Conservation (phyloP, 2,797 vertebrate genomes). For the Anas capensis region DNA sequence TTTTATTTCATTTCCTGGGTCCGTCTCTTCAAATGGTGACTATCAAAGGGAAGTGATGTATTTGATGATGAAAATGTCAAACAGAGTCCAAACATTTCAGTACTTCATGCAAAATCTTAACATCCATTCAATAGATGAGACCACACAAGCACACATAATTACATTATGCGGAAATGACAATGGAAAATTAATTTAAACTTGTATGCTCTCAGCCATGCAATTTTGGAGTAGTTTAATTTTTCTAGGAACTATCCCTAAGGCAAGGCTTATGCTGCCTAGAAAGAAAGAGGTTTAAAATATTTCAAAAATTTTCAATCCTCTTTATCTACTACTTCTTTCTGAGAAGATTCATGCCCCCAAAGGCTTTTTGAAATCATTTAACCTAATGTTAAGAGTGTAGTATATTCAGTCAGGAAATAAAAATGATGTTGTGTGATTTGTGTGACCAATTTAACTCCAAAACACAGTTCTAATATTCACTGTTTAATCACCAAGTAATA, state of each 20-base stretch:
- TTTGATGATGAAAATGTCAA: background rate
- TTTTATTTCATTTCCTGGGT: background rate
- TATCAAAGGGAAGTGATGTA: background rate
- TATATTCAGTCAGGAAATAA: background rate
- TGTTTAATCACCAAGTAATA: background rate
- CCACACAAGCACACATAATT: background rate
- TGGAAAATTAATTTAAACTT: slow-evolving; percentile 34
- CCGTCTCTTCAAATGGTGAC: background rate
- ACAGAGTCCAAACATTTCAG: background rate
- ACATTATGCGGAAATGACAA: background rate
- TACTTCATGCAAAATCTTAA: background rate
- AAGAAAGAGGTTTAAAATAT: slow-evolving; percentile 37
- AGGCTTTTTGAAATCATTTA: background rate
- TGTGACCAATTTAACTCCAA: background rate
- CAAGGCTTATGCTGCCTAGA: background rate
- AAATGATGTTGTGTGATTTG: background rate
- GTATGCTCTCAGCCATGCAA: background rate
- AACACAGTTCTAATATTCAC: background rate
- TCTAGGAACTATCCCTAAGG: slow-evolving; percentile 37
- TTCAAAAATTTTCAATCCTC: background rate
- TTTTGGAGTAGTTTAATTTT: slow-evolving; percentile 33
- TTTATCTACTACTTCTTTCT: slow-evolving; percentile 8
- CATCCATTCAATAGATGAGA: background rate
- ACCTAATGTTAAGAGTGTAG: background rate
- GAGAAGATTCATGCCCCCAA: slow-evolving; percentile 1